Percentiles rank a stretch among this genome's conserved stretches.
phyloP scores from a whole-genome alignment of 1,140 invertebrate species.

The Apis florea region DNA sequence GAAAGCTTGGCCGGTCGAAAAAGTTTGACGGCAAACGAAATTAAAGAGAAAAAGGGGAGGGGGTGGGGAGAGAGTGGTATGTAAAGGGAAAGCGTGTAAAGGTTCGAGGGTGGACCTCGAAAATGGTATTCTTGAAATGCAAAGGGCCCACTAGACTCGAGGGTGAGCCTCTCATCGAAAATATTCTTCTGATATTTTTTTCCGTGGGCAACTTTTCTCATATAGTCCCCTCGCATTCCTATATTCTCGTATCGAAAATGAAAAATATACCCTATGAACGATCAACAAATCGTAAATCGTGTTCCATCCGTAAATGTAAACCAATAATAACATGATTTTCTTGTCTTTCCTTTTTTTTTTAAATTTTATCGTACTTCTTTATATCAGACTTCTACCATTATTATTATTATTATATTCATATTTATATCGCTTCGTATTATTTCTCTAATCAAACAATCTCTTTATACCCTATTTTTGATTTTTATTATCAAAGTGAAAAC shows the following conservation, averaged over 20 bases:
- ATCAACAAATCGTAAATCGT: neutral
- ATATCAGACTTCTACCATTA: too few relatives aligned
- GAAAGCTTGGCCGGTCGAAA: conserved; percentile 31
- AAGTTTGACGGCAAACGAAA: conserved; percentile 71
- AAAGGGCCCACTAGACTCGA: conserved; percentile 56
- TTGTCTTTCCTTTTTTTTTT: neutral
- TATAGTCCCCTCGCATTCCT: conserved; percentile 1
- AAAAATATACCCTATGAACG: neutral
- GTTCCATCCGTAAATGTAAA: neutral
- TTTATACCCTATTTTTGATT: too few relatives aligned
- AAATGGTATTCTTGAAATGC: conserved; percentile 71
- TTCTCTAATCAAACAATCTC: too few relatives aligned
- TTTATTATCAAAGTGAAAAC: too few relatives aligned
- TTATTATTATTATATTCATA: too few relatives aligned
- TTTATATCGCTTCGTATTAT: too few relatives aligned
- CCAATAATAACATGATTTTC: neutral
- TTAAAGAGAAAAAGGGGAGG: conserved; percentile 60
- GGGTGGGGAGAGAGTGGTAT: neutral
- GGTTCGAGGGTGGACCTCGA: conserved; percentile 49
- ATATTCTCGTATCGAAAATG: neutral
- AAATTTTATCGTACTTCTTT: too few relatives aligned
- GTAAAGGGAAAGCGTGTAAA: conserved; percentile 51
- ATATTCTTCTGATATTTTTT: conserved; percentile 44
- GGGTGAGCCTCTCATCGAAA: conserved; percentile 43
- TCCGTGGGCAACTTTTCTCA: conserved; percentile 7